Evolutionary conservation across 2,888 invertebrate genomes (phyloP).

Genomic region (Drosophila ustulata): DNA sequence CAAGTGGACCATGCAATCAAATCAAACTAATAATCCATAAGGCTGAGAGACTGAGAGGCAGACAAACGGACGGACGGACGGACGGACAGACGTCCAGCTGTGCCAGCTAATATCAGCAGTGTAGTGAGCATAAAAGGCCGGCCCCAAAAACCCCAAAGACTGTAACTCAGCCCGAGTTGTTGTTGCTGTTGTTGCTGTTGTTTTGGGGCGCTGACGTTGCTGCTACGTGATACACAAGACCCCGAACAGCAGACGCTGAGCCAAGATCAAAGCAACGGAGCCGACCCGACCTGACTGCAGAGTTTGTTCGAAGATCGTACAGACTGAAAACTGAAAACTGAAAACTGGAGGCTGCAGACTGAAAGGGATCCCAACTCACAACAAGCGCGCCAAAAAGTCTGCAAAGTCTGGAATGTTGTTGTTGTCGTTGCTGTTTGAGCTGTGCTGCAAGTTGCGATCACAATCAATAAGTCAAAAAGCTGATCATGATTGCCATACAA

Average conservation of each 20-base stretch:
- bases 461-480: slow-evolving; percentile 83
- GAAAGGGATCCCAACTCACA: slow-evolving; percentile 28
- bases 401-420: slow-evolving; percentile 66
- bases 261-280: slow-evolving; percentile 81
- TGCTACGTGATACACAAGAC: slow-evolving; percentile 61
- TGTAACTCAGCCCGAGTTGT: slow-evolving; percentile 27
- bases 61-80: slow-evolving; percentile 7
- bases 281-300: slow-evolving; percentile 53
- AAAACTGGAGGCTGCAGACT: slow-evolving; percentile 28
- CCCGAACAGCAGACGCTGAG: slow-evolving; percentile 57
- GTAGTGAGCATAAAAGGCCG: slow-evolving; percentile 57
- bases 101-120: slow-evolving; percentile 78
- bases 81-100: slow-evolving; percentile 76
- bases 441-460: slow-evolving; percentile 69
- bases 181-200: slow-evolving; percentile 35
- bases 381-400: slow-evolving; percentile 83
- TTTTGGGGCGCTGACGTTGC: slow-evolving; percentile 70
- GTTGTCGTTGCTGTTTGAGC: not conserved
- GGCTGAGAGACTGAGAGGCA: slow-evolving; percentile 42
- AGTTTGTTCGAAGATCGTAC: not conserved
- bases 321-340: slow-evolving; percentile 21
- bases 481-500: slow-evolving; percentile 73
- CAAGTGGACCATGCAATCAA: slow-evolving; percentile 68
- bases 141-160: slow-evolving; percentile 64
- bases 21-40: slow-evolving; percentile 82